Evolutionary conservation across 2,113 vertebrate species (phyloP).

Genomic region (Takifugu flavidus): DNA sequence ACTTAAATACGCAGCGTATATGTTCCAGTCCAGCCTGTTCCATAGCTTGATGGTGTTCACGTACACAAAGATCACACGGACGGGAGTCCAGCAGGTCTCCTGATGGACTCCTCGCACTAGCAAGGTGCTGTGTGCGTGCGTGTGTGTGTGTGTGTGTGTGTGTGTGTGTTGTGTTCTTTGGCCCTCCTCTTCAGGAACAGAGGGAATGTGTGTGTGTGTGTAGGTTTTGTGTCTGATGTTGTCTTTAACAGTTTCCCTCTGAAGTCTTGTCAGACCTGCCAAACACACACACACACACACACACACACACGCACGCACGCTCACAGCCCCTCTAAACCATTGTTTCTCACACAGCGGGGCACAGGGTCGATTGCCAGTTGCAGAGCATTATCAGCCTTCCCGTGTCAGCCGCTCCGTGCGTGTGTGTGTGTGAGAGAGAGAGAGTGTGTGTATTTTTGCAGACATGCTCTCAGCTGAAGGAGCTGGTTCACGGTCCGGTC

Average conservation of each 20-base stretch:
- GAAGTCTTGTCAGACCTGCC: constrained; percentile 42
- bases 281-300: constrained; percentile 16
- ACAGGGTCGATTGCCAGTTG: constrained; percentile 77
- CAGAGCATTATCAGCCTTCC: constrained; percentile 74
- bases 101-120: too few species aligned
- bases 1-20: too few species aligned
- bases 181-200: constrained; percentile 19
- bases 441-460: constrained; percentile 56
- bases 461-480: constrained; percentile 87
- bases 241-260: constrained; percentile 37
- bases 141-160: too few species aligned
- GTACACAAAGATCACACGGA: too few species aligned
- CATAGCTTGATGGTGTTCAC: too few species aligned
- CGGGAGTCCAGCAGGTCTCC: too few species aligned
- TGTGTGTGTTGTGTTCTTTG: constrained; percentile 14
- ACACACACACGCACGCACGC: constrained; percentile 10
- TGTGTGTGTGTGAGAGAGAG: background rate
- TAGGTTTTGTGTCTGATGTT: constrained; percentile 30
- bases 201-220: constrained; percentile 16
- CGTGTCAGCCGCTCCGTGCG: constrained; percentile 23
- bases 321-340: constrained; percentile 24
- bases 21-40: too few species aligned
- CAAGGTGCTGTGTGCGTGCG: too few species aligned
- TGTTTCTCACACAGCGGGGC: constrained; percentile 63
- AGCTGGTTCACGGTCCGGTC: constrained; percentile 93